phyloP scores from a whole-genome alignment of 2,113 vertebrate species.

The Laticauda laticaudata region DNA sequence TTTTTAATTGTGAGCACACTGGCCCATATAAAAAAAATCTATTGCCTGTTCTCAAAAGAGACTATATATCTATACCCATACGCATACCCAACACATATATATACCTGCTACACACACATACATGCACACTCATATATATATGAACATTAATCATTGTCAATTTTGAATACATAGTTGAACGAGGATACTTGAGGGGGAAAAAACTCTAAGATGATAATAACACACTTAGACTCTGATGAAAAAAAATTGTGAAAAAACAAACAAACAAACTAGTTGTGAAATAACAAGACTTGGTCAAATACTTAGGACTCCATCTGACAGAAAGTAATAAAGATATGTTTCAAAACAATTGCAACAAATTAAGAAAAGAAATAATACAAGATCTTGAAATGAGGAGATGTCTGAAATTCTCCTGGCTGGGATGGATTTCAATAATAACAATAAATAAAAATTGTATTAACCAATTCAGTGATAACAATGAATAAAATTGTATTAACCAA shows the following conservation, averaged over 20 bases:
- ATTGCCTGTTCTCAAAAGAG: too few species aligned
- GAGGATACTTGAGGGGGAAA: neutral
- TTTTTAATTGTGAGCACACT: too few species aligned
- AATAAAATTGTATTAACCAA: neutral
- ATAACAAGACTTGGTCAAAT: neutral
- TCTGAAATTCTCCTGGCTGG: neutral
- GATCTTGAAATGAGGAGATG: neutral
- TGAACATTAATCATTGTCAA: too few species aligned
- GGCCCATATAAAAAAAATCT: too few species aligned
- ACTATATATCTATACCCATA: too few species aligned
- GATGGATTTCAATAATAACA: neutral
- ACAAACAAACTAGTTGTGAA: neutral
- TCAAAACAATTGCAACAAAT: neutral
- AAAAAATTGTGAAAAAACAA: neutral
- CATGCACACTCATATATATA: too few species aligned
- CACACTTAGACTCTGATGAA: neutral
- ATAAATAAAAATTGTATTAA: neutral
- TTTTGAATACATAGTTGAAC: too few species aligned
- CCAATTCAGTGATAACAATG: neutral
- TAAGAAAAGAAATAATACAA: neutral
- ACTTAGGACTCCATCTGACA: neutral
- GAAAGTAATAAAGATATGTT: neutral
- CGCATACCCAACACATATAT: too few species aligned
- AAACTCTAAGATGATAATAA: neutral
- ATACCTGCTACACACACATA: too few species aligned